A percentile compares a stretch with the other conserved stretches of the same genome.
phyloP scores from a whole-genome alignment of 2,113 vertebrate species.

The Microtus pennsylvanicus region DNA sequence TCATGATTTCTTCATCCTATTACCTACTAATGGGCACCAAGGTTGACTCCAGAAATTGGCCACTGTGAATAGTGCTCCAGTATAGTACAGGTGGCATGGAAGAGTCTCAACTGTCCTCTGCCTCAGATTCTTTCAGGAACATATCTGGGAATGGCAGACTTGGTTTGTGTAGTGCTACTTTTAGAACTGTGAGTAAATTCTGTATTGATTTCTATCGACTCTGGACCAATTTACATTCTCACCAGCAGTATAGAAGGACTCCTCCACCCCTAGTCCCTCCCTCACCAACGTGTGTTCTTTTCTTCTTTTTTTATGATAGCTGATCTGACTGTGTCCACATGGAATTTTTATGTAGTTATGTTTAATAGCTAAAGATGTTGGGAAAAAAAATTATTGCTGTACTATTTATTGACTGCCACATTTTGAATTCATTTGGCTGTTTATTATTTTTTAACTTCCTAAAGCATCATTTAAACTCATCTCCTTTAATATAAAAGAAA shows the following conservation, averaged over 20 bases:
- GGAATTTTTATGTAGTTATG: neutral
- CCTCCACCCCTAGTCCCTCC: too few relatives aligned
- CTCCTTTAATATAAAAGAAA: slow-evolving; percentile 77
- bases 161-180: too few relatives aligned
- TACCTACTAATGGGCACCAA: neutral
- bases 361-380: neutral
- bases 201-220: neutral
- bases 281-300: neutral
- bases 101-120: too few relatives aligned
- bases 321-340: neutral
- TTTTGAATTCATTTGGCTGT: neutral
- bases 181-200: too few relatives aligned
- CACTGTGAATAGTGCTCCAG: neutral
- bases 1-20: neutral
- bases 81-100: neutral
- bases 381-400: neutral
- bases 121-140: neutral
- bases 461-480: slow-evolving; percentile 59
- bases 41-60: neutral
- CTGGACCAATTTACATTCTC: neutral
- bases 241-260: too few relatives aligned
- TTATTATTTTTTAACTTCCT: neutral
- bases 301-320: neutral
- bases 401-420: neutral
- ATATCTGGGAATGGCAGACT: too few relatives aligned